Conservation (phyloP, 2,797 vertebrate species). For the Salarias fasciatus region DNA sequence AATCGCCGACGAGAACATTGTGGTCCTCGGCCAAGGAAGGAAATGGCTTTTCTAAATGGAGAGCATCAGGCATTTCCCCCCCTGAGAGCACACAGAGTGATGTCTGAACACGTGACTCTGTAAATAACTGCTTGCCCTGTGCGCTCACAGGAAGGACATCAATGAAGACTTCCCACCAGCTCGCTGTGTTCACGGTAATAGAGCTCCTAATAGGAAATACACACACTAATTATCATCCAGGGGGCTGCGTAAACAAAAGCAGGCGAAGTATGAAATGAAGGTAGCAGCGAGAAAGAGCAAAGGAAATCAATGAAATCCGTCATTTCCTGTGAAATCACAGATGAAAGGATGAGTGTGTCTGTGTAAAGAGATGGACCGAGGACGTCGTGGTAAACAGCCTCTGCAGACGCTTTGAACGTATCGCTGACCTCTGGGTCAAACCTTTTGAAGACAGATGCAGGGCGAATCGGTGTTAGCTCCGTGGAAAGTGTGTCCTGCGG, state of each 20-base stretch:
- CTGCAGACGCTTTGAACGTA: slow-evolving; percentile 45
- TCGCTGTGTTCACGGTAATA: slow-evolving; percentile 15
- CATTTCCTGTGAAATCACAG: neutral
- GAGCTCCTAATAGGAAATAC: slow-evolving; percentile 20
- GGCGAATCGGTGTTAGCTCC: slow-evolving; percentile 14
- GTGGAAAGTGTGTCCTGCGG: neutral
- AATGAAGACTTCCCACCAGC: slow-evolving; percentile 21
- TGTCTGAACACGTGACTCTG: slow-evolving; percentile 37
- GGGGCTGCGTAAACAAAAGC: neutral
- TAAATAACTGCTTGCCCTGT: slow-evolving; percentile 36
- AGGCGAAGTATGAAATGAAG: neutral
- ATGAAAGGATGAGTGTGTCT: slow-evolving; percentile 37
- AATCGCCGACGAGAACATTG: slow-evolving; percentile 12
- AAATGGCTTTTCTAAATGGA: slow-evolving; percentile 47
- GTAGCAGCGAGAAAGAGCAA: slow-evolving; percentile 2
- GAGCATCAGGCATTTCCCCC: slow-evolving; percentile 28
- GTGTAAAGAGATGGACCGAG: slow-evolving; percentile 24
- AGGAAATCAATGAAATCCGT: slow-evolving; percentile 43
- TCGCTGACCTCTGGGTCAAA: slow-evolving; percentile 16
- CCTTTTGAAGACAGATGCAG: neutral
- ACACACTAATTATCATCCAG: slow-evolving; percentile 16
- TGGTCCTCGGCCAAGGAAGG: slow-evolving; percentile 27
- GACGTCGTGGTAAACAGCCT: slow-evolving; percentile 37
- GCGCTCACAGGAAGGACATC: slow-evolving; percentile 29
- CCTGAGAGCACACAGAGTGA: slow-evolving; percentile 42